Evolutionary conservation across 1,140 invertebrate species (phyloP), one percentile per base, ranked within the genome.

Genomic region (Ectropis grisescens): DNA sequence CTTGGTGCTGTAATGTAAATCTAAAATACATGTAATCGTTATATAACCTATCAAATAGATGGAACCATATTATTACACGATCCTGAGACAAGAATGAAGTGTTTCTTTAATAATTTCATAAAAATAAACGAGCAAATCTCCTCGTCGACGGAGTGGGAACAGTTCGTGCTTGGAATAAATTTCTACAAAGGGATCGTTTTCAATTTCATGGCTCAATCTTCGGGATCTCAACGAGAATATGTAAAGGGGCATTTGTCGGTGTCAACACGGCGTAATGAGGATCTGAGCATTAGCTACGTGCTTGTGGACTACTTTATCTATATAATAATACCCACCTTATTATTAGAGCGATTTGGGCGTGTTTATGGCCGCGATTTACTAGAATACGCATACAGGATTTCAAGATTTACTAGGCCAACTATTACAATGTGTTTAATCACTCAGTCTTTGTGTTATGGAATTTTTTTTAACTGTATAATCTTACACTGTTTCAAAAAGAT

Each of bases 141-240:
- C 56, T 75, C 65, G 51, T 60, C 58, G 58, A 48, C 56, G 57
- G 59, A 67, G 69, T 70, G 68, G 43, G 47, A 69, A 58, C 65
- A 68, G 74, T 71, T 75, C 75, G 75, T 80, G 75, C 71, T 47
- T 68, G 48, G 75, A 80, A 80, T 80, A 76, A 80, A 80, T 80
- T 76, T 72, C 71, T 76, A 71, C 75, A 75, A 72, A 79, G 70
- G 68, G 74, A 75, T 79, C 70, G 74, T 79, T 79, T 79, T 79
- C 74, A 79, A 79, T 79, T 79, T 75, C 74, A 79, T 71, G 70
- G 74, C 74, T 79, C 74, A 75, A 79, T 79, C 74, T 79, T 79
- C 66, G 68, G 69, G 65, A 79, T 79, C 74, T 75, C 58, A 58
- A 55, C 58, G 70, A 64, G 74, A 79, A 79, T 79, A 79, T 79